Conservation (phyloP, 2,888 invertebrate species). For the Dicyrtomina minuta region DNA sequence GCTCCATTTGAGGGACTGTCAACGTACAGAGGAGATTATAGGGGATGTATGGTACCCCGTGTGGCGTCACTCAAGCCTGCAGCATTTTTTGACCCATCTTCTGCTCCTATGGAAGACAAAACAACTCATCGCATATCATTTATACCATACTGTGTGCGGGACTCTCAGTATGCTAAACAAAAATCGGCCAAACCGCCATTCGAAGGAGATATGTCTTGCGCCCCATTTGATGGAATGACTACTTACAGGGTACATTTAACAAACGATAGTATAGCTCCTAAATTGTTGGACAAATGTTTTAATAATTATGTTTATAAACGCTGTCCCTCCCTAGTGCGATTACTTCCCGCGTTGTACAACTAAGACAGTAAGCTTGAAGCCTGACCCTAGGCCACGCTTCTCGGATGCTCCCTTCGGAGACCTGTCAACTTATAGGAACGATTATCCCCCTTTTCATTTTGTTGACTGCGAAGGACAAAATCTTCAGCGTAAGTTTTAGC, state of each 20-base stretch:
- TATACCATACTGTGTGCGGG: conserved; percentile 36
- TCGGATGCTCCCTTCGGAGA: conserved; percentile 36
- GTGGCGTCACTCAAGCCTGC: conserved; percentile 34
- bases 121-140: conserved; percentile 39
- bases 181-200: conserved; percentile 15
- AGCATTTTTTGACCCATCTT: conserved; percentile 31
- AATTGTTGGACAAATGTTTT: too few relatives aligned
- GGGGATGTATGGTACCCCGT: conserved; percentile 25
- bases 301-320: too few relatives aligned
- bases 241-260: conserved; percentile 33
- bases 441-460: conserved; percentile 43
- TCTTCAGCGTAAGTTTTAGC: too few relatives aligned
- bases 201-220: conserved; percentile 22
- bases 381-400: conserved; percentile 30
- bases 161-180: conserved; percentile 25
- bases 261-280: too few relatives aligned
- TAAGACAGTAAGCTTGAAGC: conserved; percentile 28
- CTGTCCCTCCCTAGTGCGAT: too few relatives aligned
- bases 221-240: conserved; percentile 34
- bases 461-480: conserved; percentile 30
- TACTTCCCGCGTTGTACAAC: conserved; percentile 26
- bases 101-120: conserved; percentile 37
- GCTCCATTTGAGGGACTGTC: conserved; percentile 36
- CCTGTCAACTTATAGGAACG: conserved; percentile 42
- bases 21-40: conserved; percentile 34